phyloP scores from a whole-genome alignment of 2,113 vertebrate species.

The Tor tambroides region DNA sequence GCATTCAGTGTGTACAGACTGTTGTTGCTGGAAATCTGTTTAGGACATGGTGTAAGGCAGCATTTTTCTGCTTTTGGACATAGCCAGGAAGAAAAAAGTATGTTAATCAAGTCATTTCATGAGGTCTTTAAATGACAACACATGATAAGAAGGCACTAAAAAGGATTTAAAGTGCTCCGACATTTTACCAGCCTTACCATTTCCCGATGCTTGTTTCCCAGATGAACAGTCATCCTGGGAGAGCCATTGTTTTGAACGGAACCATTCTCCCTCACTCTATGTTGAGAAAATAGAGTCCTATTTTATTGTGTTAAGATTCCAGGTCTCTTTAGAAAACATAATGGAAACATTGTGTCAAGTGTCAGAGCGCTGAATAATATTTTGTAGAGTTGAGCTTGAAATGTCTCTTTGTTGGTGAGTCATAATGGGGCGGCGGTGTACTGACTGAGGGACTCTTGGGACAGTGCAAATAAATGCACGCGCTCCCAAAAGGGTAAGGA shows the following conservation, averaged over 20 bases:
- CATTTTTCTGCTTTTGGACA: not conserved
- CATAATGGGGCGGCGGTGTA: constrained; percentile 1
- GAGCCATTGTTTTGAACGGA: constrained; percentile 11
- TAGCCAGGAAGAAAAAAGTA: not conserved
- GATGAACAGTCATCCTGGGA: not conserved
- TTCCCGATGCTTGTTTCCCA: not conserved
- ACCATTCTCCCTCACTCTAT: not conserved
- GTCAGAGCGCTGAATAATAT: constrained; percentile 21
- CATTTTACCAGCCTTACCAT: not conserved
- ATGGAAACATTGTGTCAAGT: constrained; percentile 38
- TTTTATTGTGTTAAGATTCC: not conserved
- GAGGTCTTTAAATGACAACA: not conserved
- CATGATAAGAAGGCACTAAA: not conserved
- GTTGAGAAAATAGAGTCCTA: not conserved
- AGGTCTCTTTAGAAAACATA: constrained; percentile 33
- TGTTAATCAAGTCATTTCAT: not conserved
- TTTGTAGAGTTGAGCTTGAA: constrained; percentile 23
- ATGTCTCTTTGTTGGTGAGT: constrained; percentile 45
- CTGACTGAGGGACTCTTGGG: constrained; percentile 40
- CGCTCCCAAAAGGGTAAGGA: constrained; percentile 26
- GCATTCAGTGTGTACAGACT: no score
- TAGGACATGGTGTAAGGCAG: not conserved
- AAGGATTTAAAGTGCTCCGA: not conserved
- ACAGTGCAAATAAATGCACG: constrained; percentile 29
- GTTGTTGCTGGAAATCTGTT: no score